Base-by-base conservation (phyloP, 2,113 vertebrate genomes). In the Galbula dea region DNA sequence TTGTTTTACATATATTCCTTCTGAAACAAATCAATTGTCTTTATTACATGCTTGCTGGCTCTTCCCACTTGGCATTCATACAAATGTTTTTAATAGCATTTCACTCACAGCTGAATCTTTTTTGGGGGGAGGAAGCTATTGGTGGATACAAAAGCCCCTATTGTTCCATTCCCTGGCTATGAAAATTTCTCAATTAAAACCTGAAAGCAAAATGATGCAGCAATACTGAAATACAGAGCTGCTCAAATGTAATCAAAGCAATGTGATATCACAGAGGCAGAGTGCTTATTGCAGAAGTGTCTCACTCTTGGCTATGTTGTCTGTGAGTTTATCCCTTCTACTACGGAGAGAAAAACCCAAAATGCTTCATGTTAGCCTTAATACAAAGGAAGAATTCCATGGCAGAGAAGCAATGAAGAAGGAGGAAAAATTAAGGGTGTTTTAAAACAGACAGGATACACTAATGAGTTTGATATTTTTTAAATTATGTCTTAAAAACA, bases 111-210 rank as follows among this genome's bases (percentile, higher is more conserved):
- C 1, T 76, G 63, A 85, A 82, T 17, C 4, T n/a, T 63, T 77
- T 68, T 59, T 52, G 51, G 30, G 7, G 12, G 6, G 10, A 10
- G 19, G 11, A 20, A 5, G 21, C 37, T 27, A 17, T n/a, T 34
- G 52, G 15, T 57, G 58, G 22, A 68, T 32, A 76, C 0, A 5
- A 80, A 85, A 4, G 5, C 10, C 26, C 18, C 49, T 58, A 10
- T 21, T 82, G 41, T 65, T 85, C 79, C 34, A 32, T 32, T 69
- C 26, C 26, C 41, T 62, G 43, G 41, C 30, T 88, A 51, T 24
- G 29, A 81, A 84, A 95, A 88, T 51, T 73, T 95, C 51, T 55
- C n/a, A 74, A 86, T 91, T 81, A 74, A 83, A 85, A 90, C 26
- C 2, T 71, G 43, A 90, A 94, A 86, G 46, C 51, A 74, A 90